Evolutionary conservation across 2,113 vertebrate species (phyloP).

Genomic region (Miniopterus natalensis): DNA sequence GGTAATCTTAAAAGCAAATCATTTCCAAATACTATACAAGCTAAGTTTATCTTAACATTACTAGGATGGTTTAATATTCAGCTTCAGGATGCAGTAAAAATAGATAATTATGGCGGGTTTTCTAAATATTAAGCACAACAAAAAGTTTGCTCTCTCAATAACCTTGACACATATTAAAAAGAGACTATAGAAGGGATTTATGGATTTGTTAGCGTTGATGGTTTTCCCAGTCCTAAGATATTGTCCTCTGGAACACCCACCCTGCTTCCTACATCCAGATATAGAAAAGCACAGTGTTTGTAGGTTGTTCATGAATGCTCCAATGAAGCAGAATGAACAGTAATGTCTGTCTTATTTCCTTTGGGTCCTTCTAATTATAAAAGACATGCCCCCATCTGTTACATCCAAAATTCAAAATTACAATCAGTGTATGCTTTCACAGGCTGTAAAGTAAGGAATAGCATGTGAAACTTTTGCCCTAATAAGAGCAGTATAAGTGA

Average conservation of each 20-base stretch:
- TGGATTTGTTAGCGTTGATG: background rate
- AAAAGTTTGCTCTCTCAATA: constrained; percentile 29
- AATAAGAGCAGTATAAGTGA: constrained; percentile 6
- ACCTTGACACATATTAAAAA: constrained; percentile 2
- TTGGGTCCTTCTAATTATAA: constrained; percentile 9
- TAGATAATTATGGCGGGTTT: background rate
- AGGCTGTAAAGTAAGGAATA: constrained; percentile 1
- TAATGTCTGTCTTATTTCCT: background rate
- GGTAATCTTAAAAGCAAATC: background rate
- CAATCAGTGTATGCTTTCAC: constrained; percentile 9
- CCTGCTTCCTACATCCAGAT: constrained; percentile 41
- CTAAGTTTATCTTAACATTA: background rate
- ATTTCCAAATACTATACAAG: background rate
- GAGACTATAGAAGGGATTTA: background rate
- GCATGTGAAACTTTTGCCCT: background rate
- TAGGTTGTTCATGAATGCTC: background rate
- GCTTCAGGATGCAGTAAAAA: background rate
- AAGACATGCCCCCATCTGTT: background rate
- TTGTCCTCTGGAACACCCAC: background rate
- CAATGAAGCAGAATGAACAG: constrained; percentile 32
- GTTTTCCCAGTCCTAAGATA: constrained; percentile 17
- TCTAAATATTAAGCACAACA: constrained; percentile 32
- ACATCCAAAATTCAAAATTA: constrained; percentile 61
- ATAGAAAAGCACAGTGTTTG: background rate
- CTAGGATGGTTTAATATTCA: constrained; percentile 7